Evolutionary conservation across 2,113 vertebrate species (phyloP).

Genomic region (Aphyosemion australe): DNA sequence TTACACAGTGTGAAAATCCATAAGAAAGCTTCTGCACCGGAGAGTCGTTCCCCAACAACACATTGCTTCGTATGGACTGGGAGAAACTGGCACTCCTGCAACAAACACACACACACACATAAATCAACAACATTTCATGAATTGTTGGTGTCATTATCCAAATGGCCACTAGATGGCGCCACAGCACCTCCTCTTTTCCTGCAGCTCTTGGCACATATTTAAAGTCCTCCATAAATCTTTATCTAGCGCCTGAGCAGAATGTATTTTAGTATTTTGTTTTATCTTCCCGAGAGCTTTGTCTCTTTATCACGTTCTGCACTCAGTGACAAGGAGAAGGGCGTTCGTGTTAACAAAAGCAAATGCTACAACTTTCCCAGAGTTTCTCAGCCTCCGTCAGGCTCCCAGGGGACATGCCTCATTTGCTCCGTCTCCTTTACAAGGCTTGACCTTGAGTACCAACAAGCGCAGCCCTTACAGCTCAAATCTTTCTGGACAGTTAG

Average conservation of each 20-base stretch:
- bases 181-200: slow-evolving; percentile 10
- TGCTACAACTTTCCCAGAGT: slow-evolving; percentile 55
- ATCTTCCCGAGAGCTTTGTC: slow-evolving; percentile 17
- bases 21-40: slow-evolving; percentile 91
- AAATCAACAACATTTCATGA: neutral
- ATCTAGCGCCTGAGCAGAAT: neutral
- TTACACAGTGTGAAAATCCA: slow-evolving; percentile 89
- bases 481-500: slow-evolving; percentile 51
- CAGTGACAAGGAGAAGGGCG: slow-evolving; percentile 9
- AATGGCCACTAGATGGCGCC: slow-evolving; percentile 60
- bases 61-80: slow-evolving; percentile 86
- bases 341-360: slow-evolving; percentile 21
- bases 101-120: slow-evolving; percentile 22
- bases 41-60: slow-evolving; percentile 87
- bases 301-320: slow-evolving; percentile 14
- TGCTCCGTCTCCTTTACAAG: slow-evolving; percentile 50
- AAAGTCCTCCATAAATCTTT: slow-evolving; percentile 3
- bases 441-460: slow-evolving; percentile 63
- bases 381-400: slow-evolving; percentile 36
- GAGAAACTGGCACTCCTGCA: slow-evolving; percentile 97
- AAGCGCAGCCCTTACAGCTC: slow-evolving; percentile 23
- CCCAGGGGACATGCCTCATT: slow-evolving; percentile 62
- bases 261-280: neutral
- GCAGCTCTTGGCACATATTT: neutral
- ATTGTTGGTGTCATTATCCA: slow-evolving; percentile 6